These are phyloP conservation scores for Hipposideros larvatus DNA, from an alignment of 2,797 vertebrate species.

Conservation along the genomic window DNA sequence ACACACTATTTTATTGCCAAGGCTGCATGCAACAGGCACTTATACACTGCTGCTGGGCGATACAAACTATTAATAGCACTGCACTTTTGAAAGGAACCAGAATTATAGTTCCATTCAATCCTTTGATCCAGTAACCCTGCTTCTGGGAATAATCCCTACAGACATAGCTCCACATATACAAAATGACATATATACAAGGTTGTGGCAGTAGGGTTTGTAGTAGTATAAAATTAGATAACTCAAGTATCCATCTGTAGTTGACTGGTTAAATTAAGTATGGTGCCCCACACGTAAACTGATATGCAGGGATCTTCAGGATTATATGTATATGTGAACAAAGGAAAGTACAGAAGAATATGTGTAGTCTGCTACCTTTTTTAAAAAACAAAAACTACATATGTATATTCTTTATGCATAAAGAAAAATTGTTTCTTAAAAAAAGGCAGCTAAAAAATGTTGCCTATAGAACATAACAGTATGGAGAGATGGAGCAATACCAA, in stretches of 20 bases:
- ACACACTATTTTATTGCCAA: background rate
- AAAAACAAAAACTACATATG: background rate
- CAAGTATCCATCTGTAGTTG: background rate
- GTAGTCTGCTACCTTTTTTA: background rate
- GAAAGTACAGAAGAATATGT: background rate
- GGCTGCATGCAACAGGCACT: background rate
- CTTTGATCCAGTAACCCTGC: background rate
- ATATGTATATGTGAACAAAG: background rate
- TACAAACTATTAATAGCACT: background rate
- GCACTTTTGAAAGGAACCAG: background rate
- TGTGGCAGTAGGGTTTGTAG: background rate
- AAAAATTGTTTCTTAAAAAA: constrained; percentile 14
- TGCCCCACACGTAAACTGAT: background rate
- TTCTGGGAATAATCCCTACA: background rate
- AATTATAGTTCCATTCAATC: background rate
- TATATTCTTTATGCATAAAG: constrained; percentile 46
- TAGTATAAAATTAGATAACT: constrained; percentile 2
- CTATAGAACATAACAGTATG: background rate
- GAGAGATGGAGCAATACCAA: background rate
- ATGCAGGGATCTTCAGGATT: background rate
- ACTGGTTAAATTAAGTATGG: background rate
- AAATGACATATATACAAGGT: background rate
- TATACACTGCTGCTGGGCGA: background rate
- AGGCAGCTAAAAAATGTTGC: background rate
- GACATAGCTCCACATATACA: background rate